Conservation (phyloP, 2,797 vertebrate genomes). For the Varecia variegata region DNA sequence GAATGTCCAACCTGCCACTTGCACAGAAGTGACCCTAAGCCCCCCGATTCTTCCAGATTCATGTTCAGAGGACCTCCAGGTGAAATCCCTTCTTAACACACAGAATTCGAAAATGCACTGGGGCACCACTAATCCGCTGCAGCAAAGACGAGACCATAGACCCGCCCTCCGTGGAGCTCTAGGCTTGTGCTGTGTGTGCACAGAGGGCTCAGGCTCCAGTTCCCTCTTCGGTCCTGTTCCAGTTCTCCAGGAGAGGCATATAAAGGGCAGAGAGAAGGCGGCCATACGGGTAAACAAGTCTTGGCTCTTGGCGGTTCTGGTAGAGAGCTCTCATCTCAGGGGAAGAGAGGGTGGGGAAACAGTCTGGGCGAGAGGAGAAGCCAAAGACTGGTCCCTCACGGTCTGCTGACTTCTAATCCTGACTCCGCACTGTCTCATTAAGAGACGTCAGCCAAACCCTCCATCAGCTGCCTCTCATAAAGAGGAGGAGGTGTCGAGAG, state of each 20-base stretch:
- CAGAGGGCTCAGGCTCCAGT: neutral
- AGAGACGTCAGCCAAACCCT: constrained; percentile 40
- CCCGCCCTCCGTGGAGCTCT: accelerated
- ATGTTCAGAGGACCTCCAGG: neutral
- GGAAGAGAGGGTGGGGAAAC: neutral
- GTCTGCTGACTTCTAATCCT: constrained; percentile 32
- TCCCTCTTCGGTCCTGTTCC: accelerated
- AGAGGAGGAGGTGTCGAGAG: neutral
- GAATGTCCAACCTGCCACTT: neutral
- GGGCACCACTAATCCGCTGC: neutral
- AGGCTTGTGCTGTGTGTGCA: neutral
- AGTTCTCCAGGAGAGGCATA: neutral
- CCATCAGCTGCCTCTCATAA: neutral
- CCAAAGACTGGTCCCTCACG: neutral
- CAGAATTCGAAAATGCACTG: neutral
- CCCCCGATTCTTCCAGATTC: neutral
- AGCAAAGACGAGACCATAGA: neutral
- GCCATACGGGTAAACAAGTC: neutral
- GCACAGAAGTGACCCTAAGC: neutral
- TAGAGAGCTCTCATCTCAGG: neutral
- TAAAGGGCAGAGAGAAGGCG: neutral
- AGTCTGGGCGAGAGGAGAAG: neutral
- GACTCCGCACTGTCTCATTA: neutral
- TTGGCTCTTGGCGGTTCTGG: neutral
- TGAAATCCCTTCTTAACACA: neutral